phyloP scores from a whole-genome alignment of 2,113 vertebrate species.

The Cyphomyrus plagiostoma region DNA sequence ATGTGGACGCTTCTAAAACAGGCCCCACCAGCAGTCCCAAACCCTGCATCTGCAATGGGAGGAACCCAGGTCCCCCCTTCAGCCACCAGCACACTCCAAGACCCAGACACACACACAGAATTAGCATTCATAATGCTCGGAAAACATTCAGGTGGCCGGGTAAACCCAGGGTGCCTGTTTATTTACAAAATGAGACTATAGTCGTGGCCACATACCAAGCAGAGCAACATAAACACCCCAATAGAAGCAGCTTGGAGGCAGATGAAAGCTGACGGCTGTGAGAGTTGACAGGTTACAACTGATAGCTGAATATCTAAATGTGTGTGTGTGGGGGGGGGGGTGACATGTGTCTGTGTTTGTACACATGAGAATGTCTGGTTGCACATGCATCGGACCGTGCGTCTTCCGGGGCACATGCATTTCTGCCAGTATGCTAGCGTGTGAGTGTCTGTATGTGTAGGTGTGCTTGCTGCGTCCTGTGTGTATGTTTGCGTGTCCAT shows the following conservation, averaged over 20 bases:
- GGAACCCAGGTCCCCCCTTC: not conserved
- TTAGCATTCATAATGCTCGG: not conserved
- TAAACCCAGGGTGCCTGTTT: not conserved
- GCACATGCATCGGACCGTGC: too few species aligned
- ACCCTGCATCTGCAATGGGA: not conserved
- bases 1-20: not conserved
- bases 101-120: not conserved
- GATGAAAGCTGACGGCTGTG: conserved; percentile 32
- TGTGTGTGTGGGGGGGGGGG: conserved; percentile 30
- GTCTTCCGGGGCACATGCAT: not conserved
- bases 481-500: conserved; percentile 27
- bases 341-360: not conserved
- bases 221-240: not conserved
- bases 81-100: not conserved
- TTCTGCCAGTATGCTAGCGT: not conserved
- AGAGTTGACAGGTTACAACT: conserved; percentile 26
- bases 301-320: conserved; percentile 41
- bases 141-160: not conserved
- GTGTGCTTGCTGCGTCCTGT: not conserved
- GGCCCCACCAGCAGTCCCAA: not conserved
- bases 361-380: not conserved
- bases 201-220: not conserved
- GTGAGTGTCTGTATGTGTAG: not conserved
- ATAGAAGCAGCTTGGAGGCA: conserved; percentile 23
- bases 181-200: not conserved